Base-by-base conservation (phyloP, 2,888 invertebrate species). In the Nycteola revayana region DNA sequence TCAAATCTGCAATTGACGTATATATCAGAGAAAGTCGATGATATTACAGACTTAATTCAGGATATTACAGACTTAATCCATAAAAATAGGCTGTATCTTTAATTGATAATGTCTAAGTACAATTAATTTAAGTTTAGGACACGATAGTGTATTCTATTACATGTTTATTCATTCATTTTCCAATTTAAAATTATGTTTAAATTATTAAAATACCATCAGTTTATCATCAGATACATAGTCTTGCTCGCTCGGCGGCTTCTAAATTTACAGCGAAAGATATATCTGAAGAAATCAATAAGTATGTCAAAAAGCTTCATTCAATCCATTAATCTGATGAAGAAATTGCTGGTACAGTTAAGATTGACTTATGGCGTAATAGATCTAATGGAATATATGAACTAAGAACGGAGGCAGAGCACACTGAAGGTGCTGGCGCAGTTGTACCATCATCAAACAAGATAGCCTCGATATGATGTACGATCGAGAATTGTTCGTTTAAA, bases 1-100 rank as follows among this genome's bases (percentile, higher is more conserved):
- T 3, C 5, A 14, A 3, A 14, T 14, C 5, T 59, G 61, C 49
- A 68, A 69, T 69, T 69, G 69, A 69, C 68, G 50, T 58, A 52
- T 61, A 55, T 45, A 47, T 40, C 14, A 14, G 14, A 14, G 5
- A 3, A 14, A 14, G 14, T 14, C 5, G 14, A 14, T n/a, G 14
- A 14, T 14, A 14, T n/a, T n/a, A n/a, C n/a, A n/a, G n/a, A n/a
- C n/a, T n/a, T n/a, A n/a, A n/a, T 14, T 5, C 14, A 14, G 14
- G 3, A 14, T 5, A 14, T 2, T 14, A 14, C 5, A 14, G 14
- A 14, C 14, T 14, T 14, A 3, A 5, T 14, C 14, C 14, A 14
- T 14, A 14, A 14, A 14, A 14, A 14, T 5, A 2, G 2, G 14
- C 14, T 14, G 14, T 5, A 14, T 14, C 5, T 3, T 14, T 14